Base-by-base conservation (phyloP, 2,113 vertebrate genomes). In the Odontophorus gujanensis region DNA sequence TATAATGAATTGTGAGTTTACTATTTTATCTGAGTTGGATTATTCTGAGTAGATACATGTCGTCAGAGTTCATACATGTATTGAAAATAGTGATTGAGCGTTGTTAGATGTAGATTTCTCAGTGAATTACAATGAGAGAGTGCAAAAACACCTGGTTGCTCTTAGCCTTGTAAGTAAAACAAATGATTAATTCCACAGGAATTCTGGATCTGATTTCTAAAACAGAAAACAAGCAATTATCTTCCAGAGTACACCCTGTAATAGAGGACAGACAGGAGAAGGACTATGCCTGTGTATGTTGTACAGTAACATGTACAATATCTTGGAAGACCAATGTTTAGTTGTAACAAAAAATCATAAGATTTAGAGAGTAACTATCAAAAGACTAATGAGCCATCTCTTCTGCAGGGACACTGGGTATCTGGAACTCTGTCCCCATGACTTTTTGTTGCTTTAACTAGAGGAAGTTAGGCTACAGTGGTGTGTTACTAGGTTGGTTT, bases 251-350 rank as follows among this genome's bases (percentile, higher is more conserved):
- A 38, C 65, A 36, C 58, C 36, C 57, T 74, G n/a, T 43, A 42
- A 30, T 30, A 22, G 42, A 30, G 71, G 9, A 50, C 36, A 71
- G 43, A 38, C 32, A 50, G 43, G 57, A 72, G 38, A 59, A 82
- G 36, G 22, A 25, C 0, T 0, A 21, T 43, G 30, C 7, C 43
- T 16, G 1, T 10, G 5, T 43, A 10, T 65, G 24, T 63, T 57
- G 40, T 81, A 66, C 42, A 47, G 63, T 15, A 85, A 51, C 4
- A 7, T 11, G 7, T 17, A 9, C 12, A 57, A 34, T 4, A 14
- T 51, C 59, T 81, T 77, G 36, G 19, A 65, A 89, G 55, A 28
- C 15, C 1, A 3, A 10, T 47, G 30, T 73, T 81, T 55, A 68
- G 66, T 32, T 5, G 5, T 12, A 6, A 0, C n/a, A 62, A 18